Conservation (phyloP, 2,888 invertebrate genomes). For the Griposia aprilina region DNA sequence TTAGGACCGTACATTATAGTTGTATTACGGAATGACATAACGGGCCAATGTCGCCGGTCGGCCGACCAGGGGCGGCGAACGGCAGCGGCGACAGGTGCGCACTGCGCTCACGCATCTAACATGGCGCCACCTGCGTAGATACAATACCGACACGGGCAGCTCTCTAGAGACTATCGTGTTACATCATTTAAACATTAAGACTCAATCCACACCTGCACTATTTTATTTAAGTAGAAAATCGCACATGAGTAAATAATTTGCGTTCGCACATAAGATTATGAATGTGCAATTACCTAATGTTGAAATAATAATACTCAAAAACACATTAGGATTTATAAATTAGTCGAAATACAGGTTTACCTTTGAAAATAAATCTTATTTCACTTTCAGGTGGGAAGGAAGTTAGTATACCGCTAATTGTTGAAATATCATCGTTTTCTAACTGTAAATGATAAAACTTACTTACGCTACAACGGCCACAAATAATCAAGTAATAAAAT, state of each 20-base stretch:
- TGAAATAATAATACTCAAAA: neutral
- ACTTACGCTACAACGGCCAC: constrained; percentile 42
- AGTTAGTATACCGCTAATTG: constrained; percentile 16
- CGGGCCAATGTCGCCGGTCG: constrained; percentile 76
- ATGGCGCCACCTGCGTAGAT: constrained; percentile 66
- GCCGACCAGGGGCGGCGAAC: constrained; percentile 69
- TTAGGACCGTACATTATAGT: constrained; percentile 77
- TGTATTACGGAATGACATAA: constrained; percentile 86
- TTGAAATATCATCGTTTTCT: constrained; percentile 22
- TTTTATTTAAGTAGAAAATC: neutral
- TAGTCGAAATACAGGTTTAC: neutral
- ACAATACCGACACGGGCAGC: constrained; percentile 40
- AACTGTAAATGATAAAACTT: constrained; percentile 44
- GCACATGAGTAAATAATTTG: neutral
- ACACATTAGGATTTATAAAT: neutral
- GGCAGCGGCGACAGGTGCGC: constrained; percentile 78
- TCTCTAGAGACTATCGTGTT: constrained; percentile 39
- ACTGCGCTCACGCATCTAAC: constrained; percentile 59
- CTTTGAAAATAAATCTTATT: constrained; percentile 18
- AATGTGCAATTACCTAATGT: neutral
- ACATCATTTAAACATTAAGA: constrained; percentile 53
- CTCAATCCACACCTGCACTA: constrained; percentile 8
- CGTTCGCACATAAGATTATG: neutral
- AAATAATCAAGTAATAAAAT: constrained; percentile 53
- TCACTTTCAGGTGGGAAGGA: constrained; percentile 27